Base-by-base conservation (phyloP, 2,797 vertebrate species). In the Oreochromis mossambicus region DNA sequence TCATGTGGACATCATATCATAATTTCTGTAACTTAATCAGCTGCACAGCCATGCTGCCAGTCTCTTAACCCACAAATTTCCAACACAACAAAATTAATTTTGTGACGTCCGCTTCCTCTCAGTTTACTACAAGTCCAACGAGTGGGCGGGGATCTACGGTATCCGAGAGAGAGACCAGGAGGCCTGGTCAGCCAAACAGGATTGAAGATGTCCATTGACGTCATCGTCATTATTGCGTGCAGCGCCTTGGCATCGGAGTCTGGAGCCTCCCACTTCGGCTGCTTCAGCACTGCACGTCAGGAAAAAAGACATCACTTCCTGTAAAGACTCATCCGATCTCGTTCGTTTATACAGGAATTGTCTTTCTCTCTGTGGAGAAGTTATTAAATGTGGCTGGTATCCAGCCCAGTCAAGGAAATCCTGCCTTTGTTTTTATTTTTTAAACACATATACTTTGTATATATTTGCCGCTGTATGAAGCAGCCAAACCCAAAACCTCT, bases 191-290 rank as follows among this genome's bases (percentile, higher is more conserved):
- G 32, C 58, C 58, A 36, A 63, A 13, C 58, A 36, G 32, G 58
- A 92, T 68, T 94, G 91, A 92, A 36, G 17, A 15, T 2, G 12
- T 66, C 26, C 2, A 3, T 17, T 29, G 17, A 38, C 9, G 12
- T 6, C 78, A 29, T 43, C 75, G 1, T 13, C 8, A 7, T 10
- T 24, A 1, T 29, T 48, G 83, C 87, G 83, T 98, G 96, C 88
- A 99, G 96, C 10, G 97, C 98, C 94, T 97, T 97, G 61, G 90
- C 95, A 32, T 99, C 97, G 63, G 95, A 96, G 43, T 96, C 96
- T n/a, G 98, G 96, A 77, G 93, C 89, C 90, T 99, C 98, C 98
- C 98, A 99, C 88, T 95, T 97, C 66, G 99, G 95, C 95, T 99
- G 98, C 91, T 98, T 99, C 91, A 97, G 48, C 89, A 96, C 98